phyloP scores from a whole-genome alignment of 2,797 vertebrate genomes.

The Lacerta agilis region DNA sequence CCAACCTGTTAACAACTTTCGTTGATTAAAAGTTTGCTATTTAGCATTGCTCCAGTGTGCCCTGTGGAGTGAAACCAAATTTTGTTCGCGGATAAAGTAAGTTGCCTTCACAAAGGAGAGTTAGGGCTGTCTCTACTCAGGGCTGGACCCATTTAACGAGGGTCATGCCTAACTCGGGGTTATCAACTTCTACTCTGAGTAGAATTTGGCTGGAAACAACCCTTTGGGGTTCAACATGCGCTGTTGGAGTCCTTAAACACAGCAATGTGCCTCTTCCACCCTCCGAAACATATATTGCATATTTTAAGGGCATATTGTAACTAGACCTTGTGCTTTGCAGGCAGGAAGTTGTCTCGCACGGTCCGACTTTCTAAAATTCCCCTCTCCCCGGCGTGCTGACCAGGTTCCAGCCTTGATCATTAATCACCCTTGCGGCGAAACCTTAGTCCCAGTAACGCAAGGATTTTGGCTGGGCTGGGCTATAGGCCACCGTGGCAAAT shows the following conservation, averaged over 20 bases:
- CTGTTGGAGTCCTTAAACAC: too few species aligned
- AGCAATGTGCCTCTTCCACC: too few species aligned
- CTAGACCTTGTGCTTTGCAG: too few species aligned
- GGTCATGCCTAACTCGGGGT: too few species aligned
- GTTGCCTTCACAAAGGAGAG: not conserved
- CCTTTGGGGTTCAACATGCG: too few species aligned
- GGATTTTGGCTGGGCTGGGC: not conserved
- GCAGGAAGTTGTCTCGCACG: not conserved
- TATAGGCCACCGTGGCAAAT: not conserved
- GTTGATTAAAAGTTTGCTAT: not conserved
- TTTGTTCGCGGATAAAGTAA: not conserved
- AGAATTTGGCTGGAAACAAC: too few species aligned
- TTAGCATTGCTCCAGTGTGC: not conserved
- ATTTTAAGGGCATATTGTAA: too few species aligned
- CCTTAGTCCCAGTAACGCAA: too few species aligned
- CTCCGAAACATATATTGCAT: too few species aligned
- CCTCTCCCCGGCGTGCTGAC: not conserved
- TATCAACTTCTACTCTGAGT: not conserved
- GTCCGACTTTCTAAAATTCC: not conserved
- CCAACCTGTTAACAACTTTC: not conserved
- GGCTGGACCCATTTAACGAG: too few species aligned
- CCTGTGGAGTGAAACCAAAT: not conserved
- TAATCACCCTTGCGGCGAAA: not conserved
- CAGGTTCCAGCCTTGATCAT: not conserved
- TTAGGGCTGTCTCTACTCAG: too few species aligned